Conservation (phyloP, 2,113 vertebrate genomes). For the Acinonyx jubatus region DNA sequence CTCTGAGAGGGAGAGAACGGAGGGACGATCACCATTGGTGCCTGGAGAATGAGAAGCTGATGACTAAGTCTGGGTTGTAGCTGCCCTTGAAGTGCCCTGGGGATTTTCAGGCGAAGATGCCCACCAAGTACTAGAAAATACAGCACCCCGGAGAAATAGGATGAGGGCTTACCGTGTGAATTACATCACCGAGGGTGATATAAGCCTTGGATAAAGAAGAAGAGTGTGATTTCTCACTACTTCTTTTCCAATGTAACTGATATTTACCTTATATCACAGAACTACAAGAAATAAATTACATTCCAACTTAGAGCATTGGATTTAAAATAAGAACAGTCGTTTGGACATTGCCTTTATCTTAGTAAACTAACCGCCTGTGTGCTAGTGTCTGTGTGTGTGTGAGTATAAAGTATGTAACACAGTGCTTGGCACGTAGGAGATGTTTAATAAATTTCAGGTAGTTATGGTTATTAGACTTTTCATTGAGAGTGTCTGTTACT, state of each 20-base stretch:
- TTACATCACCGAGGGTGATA: not conserved
- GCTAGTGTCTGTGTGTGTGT: not conserved
- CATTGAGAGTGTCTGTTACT: not conserved
- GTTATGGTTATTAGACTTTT: not conserved
- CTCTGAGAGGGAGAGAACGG: not conserved
- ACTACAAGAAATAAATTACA: not conserved
- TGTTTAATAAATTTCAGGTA: not conserved
- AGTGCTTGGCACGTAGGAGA: not conserved
- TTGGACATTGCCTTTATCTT: not conserved
- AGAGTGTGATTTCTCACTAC: not conserved
- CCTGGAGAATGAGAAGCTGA: not conserved
- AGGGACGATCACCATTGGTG: not conserved
- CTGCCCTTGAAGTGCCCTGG: not conserved
- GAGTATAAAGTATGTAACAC: not conserved
- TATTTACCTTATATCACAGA: not conserved
- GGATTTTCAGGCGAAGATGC: not conserved
- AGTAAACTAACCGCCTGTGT: not conserved
- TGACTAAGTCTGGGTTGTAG: not conserved
- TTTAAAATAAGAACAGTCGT: slow-evolving; percentile 5
- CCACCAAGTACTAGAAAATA: not conserved
- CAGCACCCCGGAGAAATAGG: not conserved
- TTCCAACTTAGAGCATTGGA: not conserved
- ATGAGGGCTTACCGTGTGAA: not conserved
- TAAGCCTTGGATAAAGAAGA: not conserved
- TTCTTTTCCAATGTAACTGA: slow-evolving; percentile 5